Evolutionary conservation across 1,140 invertebrate species (phyloP).

Genomic region (Pseudomyrmex flavicornis): DNA sequence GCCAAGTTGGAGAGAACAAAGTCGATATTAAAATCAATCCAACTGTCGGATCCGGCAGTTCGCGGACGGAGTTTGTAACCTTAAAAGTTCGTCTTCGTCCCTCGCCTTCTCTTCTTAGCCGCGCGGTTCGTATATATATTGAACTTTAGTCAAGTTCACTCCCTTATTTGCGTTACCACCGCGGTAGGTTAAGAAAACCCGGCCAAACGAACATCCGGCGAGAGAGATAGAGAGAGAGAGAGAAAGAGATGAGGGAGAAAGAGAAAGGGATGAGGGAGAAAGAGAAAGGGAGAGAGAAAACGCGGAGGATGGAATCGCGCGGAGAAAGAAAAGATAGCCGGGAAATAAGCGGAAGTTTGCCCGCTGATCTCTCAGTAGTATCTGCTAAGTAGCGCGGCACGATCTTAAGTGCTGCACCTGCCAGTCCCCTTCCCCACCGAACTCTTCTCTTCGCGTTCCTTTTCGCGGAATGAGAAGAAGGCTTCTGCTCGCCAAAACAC

Average conservation of each 20-base stretch:
- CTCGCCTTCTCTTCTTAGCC: neutral
- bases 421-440: neutral
- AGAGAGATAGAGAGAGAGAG: too few species aligned
- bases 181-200: constrained; percentile 68
- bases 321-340: constrained; percentile 52
- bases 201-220: constrained; percentile 20
- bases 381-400: constrained; percentile 68
- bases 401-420: constrained; percentile 60
- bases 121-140: constrained; percentile 75
- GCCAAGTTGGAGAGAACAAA: constrained; percentile 77
- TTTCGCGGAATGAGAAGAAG: constrained; percentile 37
- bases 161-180: constrained; percentile 78
- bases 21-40: constrained; percentile 84
- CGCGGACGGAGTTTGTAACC: constrained; percentile 78
- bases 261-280: neutral
- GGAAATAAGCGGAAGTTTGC: constrained; percentile 68
- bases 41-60: constrained; percentile 76
- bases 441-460: constrained; percentile 44
- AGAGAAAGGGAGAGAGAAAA: neutral
- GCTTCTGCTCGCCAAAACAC: constrained; percentile 3
- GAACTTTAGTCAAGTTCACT: constrained; percentile 81
- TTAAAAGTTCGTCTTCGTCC: constrained; percentile 73
- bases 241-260: too few species aligned
- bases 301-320: neutral
- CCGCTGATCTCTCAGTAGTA: constrained; percentile 66